These are phyloP conservation scores for Leptinotarsa tumamoca DNA, from an alignment of 2,888 invertebrate species.

Conservation along the genomic window DNA sequence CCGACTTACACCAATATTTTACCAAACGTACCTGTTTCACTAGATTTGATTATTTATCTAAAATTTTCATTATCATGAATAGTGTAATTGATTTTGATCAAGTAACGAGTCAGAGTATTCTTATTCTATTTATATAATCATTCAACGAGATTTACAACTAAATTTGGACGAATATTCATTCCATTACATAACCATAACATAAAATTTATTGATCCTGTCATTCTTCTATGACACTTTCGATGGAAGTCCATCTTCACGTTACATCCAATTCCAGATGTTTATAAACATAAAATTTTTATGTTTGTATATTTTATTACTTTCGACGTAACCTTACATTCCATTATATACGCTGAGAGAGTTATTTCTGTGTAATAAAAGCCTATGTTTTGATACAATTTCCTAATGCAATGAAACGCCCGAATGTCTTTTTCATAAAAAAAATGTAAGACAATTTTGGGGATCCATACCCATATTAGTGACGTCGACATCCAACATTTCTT, in stretches of 20 bases:
- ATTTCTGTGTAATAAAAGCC: constrained; percentile 22
- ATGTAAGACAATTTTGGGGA: background rate
- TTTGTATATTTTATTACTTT: constrained; percentile 36
- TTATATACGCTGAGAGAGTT: constrained; percentile 20
- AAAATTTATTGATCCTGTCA: background rate
- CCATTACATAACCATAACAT: background rate
- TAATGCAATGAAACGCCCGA: constrained; percentile 15
- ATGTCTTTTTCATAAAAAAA: background rate
- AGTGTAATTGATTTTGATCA: no score
- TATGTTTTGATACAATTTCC: constrained; percentile 22
- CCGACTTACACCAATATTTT: no score
- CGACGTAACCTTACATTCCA: constrained; percentile 33
- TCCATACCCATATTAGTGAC: background rate
- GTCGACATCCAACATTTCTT: background rate
- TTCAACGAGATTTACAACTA: background rate
- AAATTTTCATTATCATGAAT: no score
- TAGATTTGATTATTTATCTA: no score
- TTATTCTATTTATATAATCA: background rate
- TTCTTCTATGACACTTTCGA: constrained; percentile 4
- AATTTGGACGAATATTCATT: background rate
- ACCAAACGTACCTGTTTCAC: no score
- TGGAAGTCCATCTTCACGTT: constrained; percentile 27
- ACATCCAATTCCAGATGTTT: constrained; percentile 30
- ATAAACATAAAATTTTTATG: constrained; percentile 38
- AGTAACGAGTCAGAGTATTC: background rate